A percentile compares a stretch with the other conserved stretches of the same genome.
Evolutionary conservation across 2,888 invertebrate genomes (phyloP).

Genomic region (Aphrophora alni): DNA sequence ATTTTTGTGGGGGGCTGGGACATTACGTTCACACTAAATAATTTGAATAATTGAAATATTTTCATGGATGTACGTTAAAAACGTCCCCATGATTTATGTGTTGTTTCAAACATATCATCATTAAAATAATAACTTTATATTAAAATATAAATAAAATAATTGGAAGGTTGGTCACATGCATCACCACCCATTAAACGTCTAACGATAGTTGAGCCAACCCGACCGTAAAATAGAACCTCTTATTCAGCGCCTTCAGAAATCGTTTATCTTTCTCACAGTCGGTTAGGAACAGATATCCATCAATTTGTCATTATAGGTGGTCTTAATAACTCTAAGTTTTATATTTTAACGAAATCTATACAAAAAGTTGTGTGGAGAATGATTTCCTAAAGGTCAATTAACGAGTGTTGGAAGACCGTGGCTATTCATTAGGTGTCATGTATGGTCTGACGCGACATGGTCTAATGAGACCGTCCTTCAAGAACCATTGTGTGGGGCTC

Average conservation of each 20-base stretch:
- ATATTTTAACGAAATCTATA: not conserved
- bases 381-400: not conserved
- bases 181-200: too few relatives aligned
- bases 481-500: not conserved
- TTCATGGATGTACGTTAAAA: too few relatives aligned
- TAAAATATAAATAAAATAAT: too few relatives aligned
- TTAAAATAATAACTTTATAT: too few relatives aligned
- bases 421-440: slow-evolving; percentile 2
- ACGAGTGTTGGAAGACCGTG: not conserved
- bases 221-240: too few relatives aligned
- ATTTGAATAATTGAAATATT: too few relatives aligned
- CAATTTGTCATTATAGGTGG: slow-evolving; percentile 9
- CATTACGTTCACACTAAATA: too few relatives aligned
- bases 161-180: too few relatives aligned
- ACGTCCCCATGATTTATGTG: too few relatives aligned
- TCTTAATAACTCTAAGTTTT: not conserved
- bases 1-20: too few relatives aligned
- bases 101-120: too few relatives aligned
- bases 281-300: not conserved
- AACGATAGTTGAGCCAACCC: too few relatives aligned
- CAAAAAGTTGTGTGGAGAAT: not conserved
- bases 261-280: not conserved
- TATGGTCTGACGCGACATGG: not conserved
- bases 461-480: not conserved
- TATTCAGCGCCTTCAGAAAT: not conserved